These are phyloP conservation scores for Hedya salicella DNA, from an alignment of 2,888 invertebrate species.

Conservation along the genomic window DNA sequence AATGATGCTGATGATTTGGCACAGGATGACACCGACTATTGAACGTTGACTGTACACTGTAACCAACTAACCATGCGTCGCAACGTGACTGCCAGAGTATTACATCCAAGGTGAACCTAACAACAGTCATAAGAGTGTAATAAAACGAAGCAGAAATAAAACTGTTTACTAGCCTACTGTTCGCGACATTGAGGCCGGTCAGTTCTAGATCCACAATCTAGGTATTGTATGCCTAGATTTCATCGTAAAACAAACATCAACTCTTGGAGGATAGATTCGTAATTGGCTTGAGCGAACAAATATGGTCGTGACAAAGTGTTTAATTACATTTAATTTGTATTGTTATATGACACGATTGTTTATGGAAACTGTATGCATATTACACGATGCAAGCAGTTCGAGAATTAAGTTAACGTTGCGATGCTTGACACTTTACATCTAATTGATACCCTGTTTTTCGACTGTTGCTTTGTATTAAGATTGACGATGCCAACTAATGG, in stretches of 20 bases:
- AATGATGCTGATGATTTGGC: too few relatives aligned
- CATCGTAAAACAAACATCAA: slow-evolving; percentile 1
- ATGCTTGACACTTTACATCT: too few relatives aligned
- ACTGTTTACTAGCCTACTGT: slow-evolving; percentile 24
- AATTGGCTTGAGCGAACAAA: slow-evolving; percentile 1
- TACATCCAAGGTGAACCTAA: slow-evolving; percentile 19
- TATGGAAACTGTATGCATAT: not conserved
- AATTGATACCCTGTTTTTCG: too few relatives aligned
- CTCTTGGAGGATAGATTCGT: not conserved
- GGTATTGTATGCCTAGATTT: not conserved
- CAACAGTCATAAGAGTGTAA: slow-evolving; percentile 7
- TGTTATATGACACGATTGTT: slow-evolving; percentile 10
- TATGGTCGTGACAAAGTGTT: slow-evolving; percentile 11
- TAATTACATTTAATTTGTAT: slow-evolving; percentile 6
- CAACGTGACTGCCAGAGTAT: slow-evolving; percentile 17
- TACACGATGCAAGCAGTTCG: not conserved
- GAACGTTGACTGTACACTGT: too few relatives aligned
- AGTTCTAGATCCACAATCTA: slow-evolving; percentile 2
- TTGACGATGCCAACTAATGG: too few relatives aligned
- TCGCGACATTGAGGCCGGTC: slow-evolving; percentile 17
- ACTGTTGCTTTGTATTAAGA: too few relatives aligned
- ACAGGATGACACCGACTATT: too few relatives aligned
- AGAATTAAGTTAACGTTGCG: not conserved
- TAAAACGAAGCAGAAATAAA: slow-evolving; percentile 17
- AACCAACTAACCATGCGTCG: too few relatives aligned